Base-by-base conservation (phyloP, 2,888 invertebrate genomes). In the Anorthoa munda region DNA sequence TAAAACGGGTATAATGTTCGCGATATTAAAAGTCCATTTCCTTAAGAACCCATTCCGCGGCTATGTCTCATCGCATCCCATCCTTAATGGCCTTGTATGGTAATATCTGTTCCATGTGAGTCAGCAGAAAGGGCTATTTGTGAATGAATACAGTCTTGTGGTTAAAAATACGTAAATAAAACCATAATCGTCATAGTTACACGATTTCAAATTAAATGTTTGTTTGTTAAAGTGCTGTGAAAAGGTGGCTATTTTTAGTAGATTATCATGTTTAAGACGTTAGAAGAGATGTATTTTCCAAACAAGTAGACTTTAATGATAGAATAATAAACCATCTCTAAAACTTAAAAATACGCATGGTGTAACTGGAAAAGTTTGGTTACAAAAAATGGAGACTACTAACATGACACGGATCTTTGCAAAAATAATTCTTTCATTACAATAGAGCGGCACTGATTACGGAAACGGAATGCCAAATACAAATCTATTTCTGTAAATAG, bases 11-110 rank as follows among this genome's bases (percentile, higher is more conserved):
- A 66, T 77, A 86, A 85, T 83, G 75, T 74, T 79, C 68, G 63
- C 75, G 85, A 86, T 87, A 90, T 89, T 86, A 89, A 89, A 90
- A 87, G 75, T 82, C 85, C 87, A 90, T 90, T 90, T 90, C 85
- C 90, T 87, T 86, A 84, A 85, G 83, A 85, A 85, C 81, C 72
- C 80, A 87, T 90, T 89, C 88, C 86, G 81, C 59, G 72, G 69
- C 74, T 77, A 77, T 85, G 85, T 84, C 82, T 90, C 90, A 81
- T 81, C 82, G 60, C 71, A 85, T 87, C 84, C 73, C 81, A 75
- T 78, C 75, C 77, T 75, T 87, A 85, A 88, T 87, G 78, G 72
- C 87, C 87, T 84, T 87, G 84, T 87, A 89, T 85, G 88, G 87
- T 76, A 66, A 86, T 88, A 88, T 88, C 74, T 79, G 86, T 64